These are phyloP conservation scores for Styela clava DNA, from an alignment of 23 tunicate genomes.

Conservation along the genomic window DNA sequence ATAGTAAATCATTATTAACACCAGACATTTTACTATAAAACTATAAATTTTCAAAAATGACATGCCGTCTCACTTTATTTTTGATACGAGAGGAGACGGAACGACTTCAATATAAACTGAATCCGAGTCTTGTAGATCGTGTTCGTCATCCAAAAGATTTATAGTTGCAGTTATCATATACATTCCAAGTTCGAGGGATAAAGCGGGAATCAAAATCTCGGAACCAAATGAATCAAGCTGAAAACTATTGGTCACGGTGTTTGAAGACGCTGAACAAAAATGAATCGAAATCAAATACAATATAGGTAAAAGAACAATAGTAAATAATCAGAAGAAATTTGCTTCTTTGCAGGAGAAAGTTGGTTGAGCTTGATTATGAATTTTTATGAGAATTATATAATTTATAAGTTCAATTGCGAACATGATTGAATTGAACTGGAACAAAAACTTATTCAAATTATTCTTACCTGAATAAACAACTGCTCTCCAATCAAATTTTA, in stretches of 20 bases:
- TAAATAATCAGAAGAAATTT: neutral
- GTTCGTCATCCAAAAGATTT: conserved; percentile 58
- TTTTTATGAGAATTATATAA: too few relatives aligned
- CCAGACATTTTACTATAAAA: too few relatives aligned
- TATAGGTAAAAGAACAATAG: neutral
- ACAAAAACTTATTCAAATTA: too few relatives aligned
- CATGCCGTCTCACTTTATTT: conserved; percentile 64
- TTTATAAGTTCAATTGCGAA: too few relatives aligned
- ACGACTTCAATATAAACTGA: conserved; percentile 55
- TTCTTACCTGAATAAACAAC: conserved; percentile 53
- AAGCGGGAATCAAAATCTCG: conserved; percentile 80
- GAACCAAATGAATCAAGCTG: conserved; percentile 56
- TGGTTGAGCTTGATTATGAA: too few relatives aligned
- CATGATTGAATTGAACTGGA: too few relatives aligned
- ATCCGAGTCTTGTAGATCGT: conserved; percentile 49
- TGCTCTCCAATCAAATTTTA: conserved; percentile 77
- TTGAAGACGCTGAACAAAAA: neutral
- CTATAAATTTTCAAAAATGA: too few relatives aligned
- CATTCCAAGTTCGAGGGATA: conserved; percentile 65
- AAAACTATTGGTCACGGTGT: conserved; percentile 30
- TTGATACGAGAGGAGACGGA: conserved; percentile 78
- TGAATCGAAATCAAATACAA: neutral
- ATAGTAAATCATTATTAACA: neutral
- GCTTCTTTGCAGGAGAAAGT: too few relatives aligned
- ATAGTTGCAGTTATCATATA: conserved; percentile 57